Base-by-base conservation (phyloP, 2,888 invertebrate genomes). In the Ennomos quercinarius region DNA sequence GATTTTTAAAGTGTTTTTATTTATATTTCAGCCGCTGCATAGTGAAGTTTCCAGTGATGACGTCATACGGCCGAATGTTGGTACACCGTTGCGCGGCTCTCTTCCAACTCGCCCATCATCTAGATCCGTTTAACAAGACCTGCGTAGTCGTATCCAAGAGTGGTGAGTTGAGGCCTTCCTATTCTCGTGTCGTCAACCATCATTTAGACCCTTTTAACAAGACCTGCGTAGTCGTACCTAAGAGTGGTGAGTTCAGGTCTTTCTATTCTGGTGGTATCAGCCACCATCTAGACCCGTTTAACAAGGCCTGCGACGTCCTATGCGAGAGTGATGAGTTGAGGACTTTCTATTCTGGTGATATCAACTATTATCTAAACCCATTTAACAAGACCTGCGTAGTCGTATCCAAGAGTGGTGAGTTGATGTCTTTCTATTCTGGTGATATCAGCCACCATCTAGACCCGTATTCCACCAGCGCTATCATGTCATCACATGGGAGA, bases 41-140 rank as follows among this genome's bases (percentile, higher is more conserved):
- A 78, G 95, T 96, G 74, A 96, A 96, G 75, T 98, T 99, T 89
- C 97, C 97, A 12, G 96, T 96, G 81, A 97, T 98, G 96, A 97
- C 98, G 61, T 98, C 98, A 53, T 99, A 99, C 93, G 98, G 98
- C 66, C 95, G 99, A 36, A 98, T 99, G 98, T 89, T 99, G 73
- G 98, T 99, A 1, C 99, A 99, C 84, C 95, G 99, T 37, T 97
- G 97, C 62, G 98, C 99, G 0, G 96, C 98, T 12, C 97, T 97
- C 80, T 99, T 98, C 90, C 98, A 98, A 56, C 95, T 99, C 94
- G 97, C 98, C 55, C 99, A 99, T 85, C 98, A 98, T 79, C 95
- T 98, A 17, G 99, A 99, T 89, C 95, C 96, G 64, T 94, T 95
- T 11, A 97, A 97, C 62, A 95, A 95, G 83, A 94, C 95, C 73